A percentile compares a stretch with the other conserved stretches of the same genome.
These are phyloP conservation scores for Melanophora roralis DNA, from an alignment of 2,888 invertebrate species.

Conservation along the genomic window DNA sequence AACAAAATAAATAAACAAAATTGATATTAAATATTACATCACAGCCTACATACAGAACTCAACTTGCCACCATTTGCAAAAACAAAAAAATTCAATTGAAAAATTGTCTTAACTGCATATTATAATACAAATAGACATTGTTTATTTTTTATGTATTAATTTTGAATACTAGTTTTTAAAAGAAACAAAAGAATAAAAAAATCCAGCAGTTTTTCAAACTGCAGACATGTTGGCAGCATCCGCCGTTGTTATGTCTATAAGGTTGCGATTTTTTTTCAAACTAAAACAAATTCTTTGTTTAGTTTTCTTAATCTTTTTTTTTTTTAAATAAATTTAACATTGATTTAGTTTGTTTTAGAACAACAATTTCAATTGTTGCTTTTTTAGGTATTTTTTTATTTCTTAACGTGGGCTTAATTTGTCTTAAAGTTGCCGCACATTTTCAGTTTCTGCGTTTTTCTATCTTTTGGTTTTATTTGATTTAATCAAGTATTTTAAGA, in stretches of 20 bases:
- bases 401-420: constrained; percentile 49
- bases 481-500: not conserved
- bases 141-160: not conserved
- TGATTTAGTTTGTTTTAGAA: not conserved
- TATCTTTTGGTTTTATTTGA: not conserved
- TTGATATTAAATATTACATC: not conserved
- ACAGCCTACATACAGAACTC: constrained; percentile 21
- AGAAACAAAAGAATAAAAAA: not conserved
- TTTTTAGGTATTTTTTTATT: not conserved
- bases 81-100: not conserved
- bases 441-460: constrained; percentile 8
- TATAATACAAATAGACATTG: too few relatives aligned
- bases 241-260: constrained; percentile 32
- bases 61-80: constrained; percentile 5
- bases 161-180: constrained; percentile 19
- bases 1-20: not conserved
- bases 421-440: constrained; percentile 13
- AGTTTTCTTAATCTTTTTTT: constrained; percentile 4
- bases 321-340: not conserved
- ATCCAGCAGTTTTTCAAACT: not conserved
- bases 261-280: constrained; percentile 10
- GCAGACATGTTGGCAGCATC: constrained; percentile 61
- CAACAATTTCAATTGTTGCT: constrained; percentile 11
- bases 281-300: not conserved
- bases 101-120: not conserved